phyloP scores from a whole-genome alignment of 2,797 vertebrate species.

The Hydrolagus colliei region DNA sequence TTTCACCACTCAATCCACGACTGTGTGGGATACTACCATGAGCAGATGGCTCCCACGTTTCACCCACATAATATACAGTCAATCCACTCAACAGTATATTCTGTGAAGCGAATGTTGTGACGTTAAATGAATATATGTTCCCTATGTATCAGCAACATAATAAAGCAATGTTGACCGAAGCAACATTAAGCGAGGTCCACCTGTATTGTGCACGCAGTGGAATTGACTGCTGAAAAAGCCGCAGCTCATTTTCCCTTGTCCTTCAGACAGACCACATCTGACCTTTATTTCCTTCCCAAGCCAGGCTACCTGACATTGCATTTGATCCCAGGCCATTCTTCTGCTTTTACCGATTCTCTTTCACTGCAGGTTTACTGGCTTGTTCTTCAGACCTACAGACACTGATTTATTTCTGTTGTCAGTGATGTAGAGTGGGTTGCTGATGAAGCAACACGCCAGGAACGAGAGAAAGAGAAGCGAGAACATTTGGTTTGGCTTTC shows the following conservation, averaged over 20 bases:
- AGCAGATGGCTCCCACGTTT: too few species aligned
- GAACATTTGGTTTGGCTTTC: too few species aligned
- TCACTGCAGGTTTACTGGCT: not conserved
- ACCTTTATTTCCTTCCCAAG: not conserved
- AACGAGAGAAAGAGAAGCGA: not conserved
- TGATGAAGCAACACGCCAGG: not conserved
- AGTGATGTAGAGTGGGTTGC: not conserved
- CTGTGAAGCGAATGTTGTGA: too few species aligned
- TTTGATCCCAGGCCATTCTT: not conserved
- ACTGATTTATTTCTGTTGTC: not conserved
- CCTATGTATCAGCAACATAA: too few species aligned
- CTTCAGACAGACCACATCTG: not conserved
- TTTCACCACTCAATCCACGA: too few species aligned
- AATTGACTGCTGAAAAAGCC: not conserved
- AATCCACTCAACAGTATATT: too few species aligned
- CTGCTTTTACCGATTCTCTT: not conserved
- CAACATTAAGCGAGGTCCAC: too few species aligned
- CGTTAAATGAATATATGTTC: too few species aligned
- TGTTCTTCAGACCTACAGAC: not conserved
- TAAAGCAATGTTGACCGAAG: too few species aligned
- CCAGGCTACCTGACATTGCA: not conserved
- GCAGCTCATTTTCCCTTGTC: not conserved
- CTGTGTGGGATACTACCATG: too few species aligned
- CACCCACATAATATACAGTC: too few species aligned
- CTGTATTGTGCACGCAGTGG: not conserved